Base-by-base conservation (phyloP, 2,797 vertebrate genomes). In the Garrulus glandarius region DNA sequence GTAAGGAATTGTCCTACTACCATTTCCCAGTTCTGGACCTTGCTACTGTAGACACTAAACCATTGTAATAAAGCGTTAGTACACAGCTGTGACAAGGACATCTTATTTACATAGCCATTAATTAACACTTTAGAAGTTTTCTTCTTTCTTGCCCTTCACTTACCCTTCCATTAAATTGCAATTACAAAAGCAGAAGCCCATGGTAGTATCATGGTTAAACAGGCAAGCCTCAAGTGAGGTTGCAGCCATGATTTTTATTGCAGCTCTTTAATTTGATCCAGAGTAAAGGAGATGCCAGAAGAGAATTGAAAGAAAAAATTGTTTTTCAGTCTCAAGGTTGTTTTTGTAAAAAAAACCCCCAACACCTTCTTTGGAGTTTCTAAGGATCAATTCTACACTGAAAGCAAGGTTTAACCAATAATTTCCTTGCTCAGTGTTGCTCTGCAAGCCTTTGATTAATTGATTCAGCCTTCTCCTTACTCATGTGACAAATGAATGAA, bases 371-470 rank as follows among this genome's bases (percentile, higher is more conserved):
- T 72, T 5, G 7, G 26, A 78, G 76, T 90, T 85, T 81, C 61
- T 88, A 34, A 88, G 61, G 22, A 46, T 84, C 43, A 65, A 43
- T 68, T 69, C 65, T 76, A 47, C 43, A 37, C 4, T 24, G 46
- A 90, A 93, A 79, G 29, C 32, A 79, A 88, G 37, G 59, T 81
- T 94, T 88, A 95, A 81, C 65, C 85, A 65, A 63, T n/a, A 59
- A 84, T 88, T 92, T 44, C 57, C 17, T 71, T 34, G 46, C 26
- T 93, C 26, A 32, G 27, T 77, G 60, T 74, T 92, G 41, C 20
- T 86, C 57, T 81, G 29, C 23, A 37, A 75, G 36, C 39, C 36
- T 90, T 92, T 94, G 85, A 96, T 88, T 87, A 86, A 94, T 75
- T 88, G 87, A 39, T 79, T 88, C 65, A 84, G 26, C 77, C 93